phyloP scores from a whole-genome alignment of 2,888 invertebrate species.

The Lochmaea crataegi region DNA sequence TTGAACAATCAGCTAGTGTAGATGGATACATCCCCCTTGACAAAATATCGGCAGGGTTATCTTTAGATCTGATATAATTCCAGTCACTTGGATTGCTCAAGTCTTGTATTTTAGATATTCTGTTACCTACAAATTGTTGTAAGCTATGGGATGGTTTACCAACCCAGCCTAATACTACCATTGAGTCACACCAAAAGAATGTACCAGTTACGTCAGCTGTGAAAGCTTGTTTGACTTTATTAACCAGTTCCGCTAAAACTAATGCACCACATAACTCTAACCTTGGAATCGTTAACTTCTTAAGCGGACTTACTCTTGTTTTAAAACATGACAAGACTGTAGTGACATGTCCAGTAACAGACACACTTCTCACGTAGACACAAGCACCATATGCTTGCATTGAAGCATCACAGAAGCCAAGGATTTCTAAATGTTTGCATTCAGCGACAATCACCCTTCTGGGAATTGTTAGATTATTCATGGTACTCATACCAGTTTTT shows the following conservation, averaged over 20 bases:
- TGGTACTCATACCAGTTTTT: too few species aligned
- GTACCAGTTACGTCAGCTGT: too few species aligned
- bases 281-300: too few species aligned
- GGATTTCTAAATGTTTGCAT: constrained; percentile 1
- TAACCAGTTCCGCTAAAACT: too few species aligned
- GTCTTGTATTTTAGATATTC: constrained; percentile 1
- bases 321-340: too few species aligned
- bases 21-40: not conserved
- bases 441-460: too few species aligned
- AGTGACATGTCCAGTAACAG: too few species aligned
- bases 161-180: constrained; percentile 9
- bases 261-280: too few species aligned
- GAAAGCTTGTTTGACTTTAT: too few species aligned
- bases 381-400: constrained; percentile 40
- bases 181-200: constrained; percentile 6
- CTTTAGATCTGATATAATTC: not conserved
- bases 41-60: constrained; percentile 4
- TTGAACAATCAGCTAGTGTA: not conserved
- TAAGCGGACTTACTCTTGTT: too few species aligned
- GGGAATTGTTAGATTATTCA: too few species aligned
- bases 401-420: constrained; percentile 27
- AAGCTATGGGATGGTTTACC: constrained; percentile 4
- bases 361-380: constrained; percentile 24
- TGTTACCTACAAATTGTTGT: constrained; percentile 3
- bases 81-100: not conserved